Evolutionary conservation across 2,797 vertebrate genomes (phyloP), one percentile per base, ranked within the genome.

Genomic region (Euphonia xanthogaster): DNA sequence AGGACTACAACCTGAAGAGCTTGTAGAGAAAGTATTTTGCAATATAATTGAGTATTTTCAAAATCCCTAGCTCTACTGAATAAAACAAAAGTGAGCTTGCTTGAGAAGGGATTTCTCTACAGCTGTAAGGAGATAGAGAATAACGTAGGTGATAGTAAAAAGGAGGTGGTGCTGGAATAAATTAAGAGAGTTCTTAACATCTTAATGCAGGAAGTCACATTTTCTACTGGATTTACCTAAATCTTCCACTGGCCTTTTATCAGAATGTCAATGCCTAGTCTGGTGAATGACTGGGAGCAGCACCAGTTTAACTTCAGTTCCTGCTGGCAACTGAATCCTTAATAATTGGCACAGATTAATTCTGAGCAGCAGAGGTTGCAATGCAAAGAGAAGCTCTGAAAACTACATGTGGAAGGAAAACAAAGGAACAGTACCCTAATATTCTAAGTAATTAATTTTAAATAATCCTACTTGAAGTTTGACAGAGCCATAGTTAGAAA

Each of bases 301-400:
- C 57, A 76, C 78, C 44, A 92, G 47, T 74, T 73, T 45, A 88
- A 77, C 21, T 72, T 31, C 42, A 63, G 45, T 13, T 96, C 66
- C 67, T 88, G 57, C n/a, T 83, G 48, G 70, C 93, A 97, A 54
- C 25, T 66, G 53, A 95, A 87, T 44, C 33, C 27, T 66, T 79
- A 84, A 82, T 53, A 91, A 91, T 31, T 79, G 31, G 44, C 77
- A 95, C n/a, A 81, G 47, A 96, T 97, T 82, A 96, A 40, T 37
- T 93, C 76, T 7, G 28, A 86, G 81, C n/a, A 94, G 31, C 48
- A 95, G 35, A 70, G 25, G 78, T 51, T 71, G 66, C 31, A 90
- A 57, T 24, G 28, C 12, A 83, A 82, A 88, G 31, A 68, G 61
- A 81, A 86, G 37, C 28, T 73, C 74, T n/a, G 9, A 87, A 6